Base-by-base conservation (phyloP, 2,888 invertebrate species). In the Plutella xylostella region DNA sequence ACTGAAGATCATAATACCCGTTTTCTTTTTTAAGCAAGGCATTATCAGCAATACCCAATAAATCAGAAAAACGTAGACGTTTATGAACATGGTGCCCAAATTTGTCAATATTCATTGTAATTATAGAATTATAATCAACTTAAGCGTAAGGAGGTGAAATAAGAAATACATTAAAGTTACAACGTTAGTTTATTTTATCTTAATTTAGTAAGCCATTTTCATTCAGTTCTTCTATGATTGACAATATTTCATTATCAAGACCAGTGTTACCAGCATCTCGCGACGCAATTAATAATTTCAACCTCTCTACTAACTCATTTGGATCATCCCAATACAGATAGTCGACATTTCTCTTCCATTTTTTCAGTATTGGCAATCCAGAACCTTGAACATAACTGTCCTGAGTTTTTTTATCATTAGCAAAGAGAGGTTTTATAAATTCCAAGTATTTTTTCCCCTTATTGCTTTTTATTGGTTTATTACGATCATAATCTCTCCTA, bases 191-290 rank as follows among this genome's bases (percentile, higher is more conserved):
- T 20, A 39, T 21, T 17, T 17, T 21, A 21, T 9, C 21, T n/a
- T n/a, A n/a, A n/a, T n/a, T 14, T n/a, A n/a, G n/a, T n/a, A n/a
- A n/a, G n/a, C 46, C 48, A 55, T 49, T 51, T 58, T 58, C 51
- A 22, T 25, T 35, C 18, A 51, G 39, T 39, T 49, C 51, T 50
- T 63, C 59, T 21, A 66, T 54, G 20, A 68, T 66, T n/a, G 65
- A 58, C 17, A 61, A 51, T 22, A 68, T 68, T 57, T 71, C 65
- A 46, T 51, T 53, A 45, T 54, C 51, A 44, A 48, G 52, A 35
- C 38, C 46, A 18, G 31, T 53, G 45, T 56, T 56, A 2, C 54
- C 54, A 30, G 56, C 56, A 46, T 47, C 45, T 43, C 44, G 42
- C 11, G 54, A 56, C n/a, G 53, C 53, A 20, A 52, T 37, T 30